Evolutionary conservation across 2,113 vertebrate species (phyloP).

Genomic region (Podarcis muralis): DNA sequence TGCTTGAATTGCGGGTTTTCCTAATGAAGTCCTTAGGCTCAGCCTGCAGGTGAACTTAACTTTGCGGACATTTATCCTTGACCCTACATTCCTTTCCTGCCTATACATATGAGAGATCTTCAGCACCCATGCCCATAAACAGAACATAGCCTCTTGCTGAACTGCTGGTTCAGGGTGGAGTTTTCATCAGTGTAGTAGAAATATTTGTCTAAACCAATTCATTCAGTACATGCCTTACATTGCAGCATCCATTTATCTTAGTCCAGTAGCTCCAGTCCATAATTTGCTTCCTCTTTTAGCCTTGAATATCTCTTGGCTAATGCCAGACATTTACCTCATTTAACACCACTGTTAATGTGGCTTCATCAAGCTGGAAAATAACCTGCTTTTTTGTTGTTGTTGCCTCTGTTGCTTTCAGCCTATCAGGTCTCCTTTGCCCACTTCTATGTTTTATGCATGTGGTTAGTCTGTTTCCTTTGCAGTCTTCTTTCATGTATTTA

Average conservation of each 20-base stretch:
- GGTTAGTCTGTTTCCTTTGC: not conserved
- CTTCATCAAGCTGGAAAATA: slow-evolving; percentile 11
- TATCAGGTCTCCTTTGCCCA: slow-evolving; percentile 29
- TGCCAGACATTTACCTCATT: not conserved
- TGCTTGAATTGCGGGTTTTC: not conserved
- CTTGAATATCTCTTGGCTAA: accelerated
- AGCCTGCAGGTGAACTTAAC: not conserved
- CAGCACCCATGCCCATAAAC: not conserved
- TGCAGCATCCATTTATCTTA: not conserved
- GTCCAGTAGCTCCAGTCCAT: not conserved
- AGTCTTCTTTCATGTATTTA: not conserved
- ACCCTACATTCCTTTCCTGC: not conserved
- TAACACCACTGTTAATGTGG: not conserved
- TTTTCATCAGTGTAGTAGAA: not conserved
- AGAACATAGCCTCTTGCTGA: not conserved
- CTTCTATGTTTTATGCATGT: slow-evolving; percentile 25
- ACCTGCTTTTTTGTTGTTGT: not conserved
- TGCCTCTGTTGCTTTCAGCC: slow-evolving; percentile 30
- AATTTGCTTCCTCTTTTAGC: not conserved
- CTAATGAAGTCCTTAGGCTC: not conserved
- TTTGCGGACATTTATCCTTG: not conserved
- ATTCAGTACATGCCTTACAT: not conserved
- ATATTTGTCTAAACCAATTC: not conserved
- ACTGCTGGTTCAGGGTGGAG: not conserved
- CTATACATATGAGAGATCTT: not conserved